These are phyloP conservation scores for Artibeus lituratus DNA, from an alignment of 2,797 vertebrate genomes.

Conservation along the genomic window DNA sequence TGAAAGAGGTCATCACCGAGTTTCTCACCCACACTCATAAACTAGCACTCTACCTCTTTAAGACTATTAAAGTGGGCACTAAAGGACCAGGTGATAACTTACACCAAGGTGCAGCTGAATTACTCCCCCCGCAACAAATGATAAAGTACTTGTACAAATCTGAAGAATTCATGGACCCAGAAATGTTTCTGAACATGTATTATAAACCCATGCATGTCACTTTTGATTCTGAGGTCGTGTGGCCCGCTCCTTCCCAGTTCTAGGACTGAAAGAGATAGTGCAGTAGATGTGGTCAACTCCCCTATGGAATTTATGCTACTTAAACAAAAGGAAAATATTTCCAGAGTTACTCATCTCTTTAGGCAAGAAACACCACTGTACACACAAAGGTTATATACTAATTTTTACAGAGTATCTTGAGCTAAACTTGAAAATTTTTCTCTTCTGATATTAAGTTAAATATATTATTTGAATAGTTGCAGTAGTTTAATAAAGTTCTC, in stretches of 20 bases:
- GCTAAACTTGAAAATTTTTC: background rate
- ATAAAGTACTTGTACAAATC: slow-evolving; percentile 64
- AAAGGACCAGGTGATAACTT: slow-evolving; percentile 48
- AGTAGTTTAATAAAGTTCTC: background rate
- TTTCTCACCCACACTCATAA: slow-evolving; percentile 71
- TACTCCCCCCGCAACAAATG: slow-evolving; percentile 73
- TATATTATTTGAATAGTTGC: background rate
- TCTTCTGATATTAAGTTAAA: background rate
- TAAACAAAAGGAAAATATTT: slow-evolving; percentile 34
- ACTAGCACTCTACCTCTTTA: slow-evolving; percentile 63
- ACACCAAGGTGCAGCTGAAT: slow-evolving; percentile 43
- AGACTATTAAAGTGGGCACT: slow-evolving; percentile 52
- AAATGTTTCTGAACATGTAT: slow-evolving; percentile 74
- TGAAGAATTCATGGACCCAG: slow-evolving; percentile 68
- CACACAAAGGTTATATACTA: background rate
- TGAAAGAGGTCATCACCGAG: slow-evolving; percentile 65
- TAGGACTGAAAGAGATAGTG: background rate
- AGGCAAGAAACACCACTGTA: background rate
- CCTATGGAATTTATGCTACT: background rate
- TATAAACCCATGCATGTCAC: slow-evolving; percentile 68
- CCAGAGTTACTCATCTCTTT: background rate
- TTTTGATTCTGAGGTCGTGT: slow-evolving; percentile 76
- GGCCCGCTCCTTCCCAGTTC: slow-evolving; percentile 74
- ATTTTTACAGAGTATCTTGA: background rate
- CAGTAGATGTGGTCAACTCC: background rate